Base-by-base conservation (phyloP, 2,888 invertebrate genomes). In the Epirrita christyi region DNA sequence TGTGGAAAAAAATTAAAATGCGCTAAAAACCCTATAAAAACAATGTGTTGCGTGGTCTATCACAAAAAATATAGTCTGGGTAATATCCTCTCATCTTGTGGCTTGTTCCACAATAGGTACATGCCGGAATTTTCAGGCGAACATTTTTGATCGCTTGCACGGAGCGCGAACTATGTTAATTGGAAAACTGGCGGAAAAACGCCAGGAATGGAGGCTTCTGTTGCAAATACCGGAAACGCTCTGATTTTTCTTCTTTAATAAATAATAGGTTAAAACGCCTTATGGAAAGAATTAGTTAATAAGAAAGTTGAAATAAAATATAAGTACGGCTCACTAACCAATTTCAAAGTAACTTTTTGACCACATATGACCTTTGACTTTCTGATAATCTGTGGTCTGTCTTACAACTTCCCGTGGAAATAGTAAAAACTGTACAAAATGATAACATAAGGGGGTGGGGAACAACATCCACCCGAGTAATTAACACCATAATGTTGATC, bases 151-250 rank as follows among this genome's bases (percentile, higher is more conserved):
- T 42, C 42, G 32, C 14, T 14, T 61, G 53, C 29, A 37, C 11
- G 27, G 32, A 9, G n/a, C 15, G 40, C 29, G 9, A 40, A 37
- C 47, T 52, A 51, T 52, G 51, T 59, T 55, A 40, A 47, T 54
- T 41, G 43, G 9, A 42, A 55, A 55, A 15, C 38, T 14, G 44
- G 34, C 6, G 45, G n/a, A 46, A 56, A 55, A 45, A 45, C 40
- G 34, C 36, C 5, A 5, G 11, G 38, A 28, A 29, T n/a, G 34
- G 5, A 10, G 2, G 34, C 41, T 21, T 8, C n/a, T 6, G 10
- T 6, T 11, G 8, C 32, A 6, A 6, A 41, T 10, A 8, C 38
- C 38, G 47, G 36, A 42, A 54, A 54, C 9, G 47, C 40, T 53
- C 46, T 53, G 53, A 46, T 53, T 53, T 52, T 53, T 27, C 11